Percentiles rank a stretch among this genome's conserved stretches.
phyloP scores from a whole-genome alignment of 2,888 invertebrate genomes.

The Scaeva pyrastri region DNA sequence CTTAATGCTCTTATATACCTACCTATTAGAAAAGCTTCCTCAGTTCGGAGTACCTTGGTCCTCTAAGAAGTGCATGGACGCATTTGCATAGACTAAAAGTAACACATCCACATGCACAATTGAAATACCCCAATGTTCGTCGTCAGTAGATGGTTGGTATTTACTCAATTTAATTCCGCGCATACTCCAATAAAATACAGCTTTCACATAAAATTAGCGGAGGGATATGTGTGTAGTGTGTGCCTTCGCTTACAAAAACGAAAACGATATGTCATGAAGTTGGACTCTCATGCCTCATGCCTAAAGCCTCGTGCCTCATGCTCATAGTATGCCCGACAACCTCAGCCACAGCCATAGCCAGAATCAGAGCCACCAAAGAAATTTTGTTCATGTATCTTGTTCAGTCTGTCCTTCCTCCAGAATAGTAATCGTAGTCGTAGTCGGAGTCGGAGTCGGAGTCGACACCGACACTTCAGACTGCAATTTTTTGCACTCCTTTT shows the following conservation, averaged over 20 bases:
- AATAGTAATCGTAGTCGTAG: too few relatives aligned
- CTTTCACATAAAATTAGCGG: constrained; percentile 33
- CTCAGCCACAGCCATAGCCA: too few relatives aligned
- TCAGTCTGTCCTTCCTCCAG: constrained; percentile 28
- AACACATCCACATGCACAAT: constrained; percentile 15
- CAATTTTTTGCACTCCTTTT: constrained; percentile 24
- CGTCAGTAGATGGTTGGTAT: constrained; percentile 6
- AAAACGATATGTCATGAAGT: constrained; percentile 47
- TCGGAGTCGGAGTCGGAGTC: too few relatives aligned
- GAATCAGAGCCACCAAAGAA: constrained; percentile 53
- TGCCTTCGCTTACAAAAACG: constrained; percentile 62
- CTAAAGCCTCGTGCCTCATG: constrained; percentile 7
- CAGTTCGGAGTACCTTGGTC: constrained; percentile 13
- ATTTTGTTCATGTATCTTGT: constrained; percentile 55
- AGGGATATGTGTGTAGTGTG: constrained; percentile 27
- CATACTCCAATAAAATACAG: constrained; percentile 62
- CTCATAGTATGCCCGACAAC: constrained; percentile 19
- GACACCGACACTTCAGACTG: constrained; percentile 8
- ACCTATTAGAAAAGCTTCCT: constrained; percentile 30
- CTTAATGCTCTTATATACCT: constrained; percentile 13
- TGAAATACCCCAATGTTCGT: constrained; percentile 28
- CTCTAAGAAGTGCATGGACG: constrained; percentile 64
- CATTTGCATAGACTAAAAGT: constrained; percentile 56
- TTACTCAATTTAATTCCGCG: constrained; percentile 59
- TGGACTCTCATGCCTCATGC: not conserved